Percentiles rank a stretch among this genome's conserved stretches.
These are phyloP conservation scores for Zaprionus davidi DNA, from an alignment of 1,140 invertebrate genomes.

Conservation along the genomic window DNA sequence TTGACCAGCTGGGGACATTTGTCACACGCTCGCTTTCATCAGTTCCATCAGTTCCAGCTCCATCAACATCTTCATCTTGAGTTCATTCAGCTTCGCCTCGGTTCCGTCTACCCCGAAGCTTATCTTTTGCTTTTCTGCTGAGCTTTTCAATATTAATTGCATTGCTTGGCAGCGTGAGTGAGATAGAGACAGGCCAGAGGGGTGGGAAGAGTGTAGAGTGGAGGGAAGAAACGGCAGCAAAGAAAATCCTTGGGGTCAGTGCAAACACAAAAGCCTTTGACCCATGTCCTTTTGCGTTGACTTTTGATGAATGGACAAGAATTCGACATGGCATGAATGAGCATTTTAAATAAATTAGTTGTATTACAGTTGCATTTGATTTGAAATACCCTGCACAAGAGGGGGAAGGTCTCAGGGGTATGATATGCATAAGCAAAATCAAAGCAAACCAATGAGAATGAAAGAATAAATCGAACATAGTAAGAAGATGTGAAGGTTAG, in stretches of 20 bases:
- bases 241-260: conserved; percentile 53
- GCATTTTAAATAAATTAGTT: conserved; percentile 83
- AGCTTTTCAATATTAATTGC: conserved; percentile 80
- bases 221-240: neutral
- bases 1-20: conserved; percentile 64
- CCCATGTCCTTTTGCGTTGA: conserved; percentile 68
- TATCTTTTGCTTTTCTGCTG: conserved; percentile 42
- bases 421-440: neutral
- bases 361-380: conserved; percentile 70
- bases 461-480: neutral
- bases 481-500: neutral
- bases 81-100: conserved; percentile 40
- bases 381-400: conserved; percentile 21
- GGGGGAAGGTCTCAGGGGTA: neutral
- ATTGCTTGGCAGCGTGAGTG: conserved; percentile 48
- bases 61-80: conserved; percentile 54
- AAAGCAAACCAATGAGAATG: neutral
- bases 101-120: too few relatives aligned
- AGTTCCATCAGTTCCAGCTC: conserved; percentile 72
- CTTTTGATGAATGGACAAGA: conserved; percentile 79
- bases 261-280: conserved; percentile 67
- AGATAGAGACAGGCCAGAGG: neutral
- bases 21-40: conserved; percentile 79
- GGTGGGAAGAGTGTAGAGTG: neutral
- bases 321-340: conserved; percentile 78